Evolutionary conservation across 2,113 vertebrate species (phyloP).

Genomic region (Phrynosoma platyrhinos): DNA sequence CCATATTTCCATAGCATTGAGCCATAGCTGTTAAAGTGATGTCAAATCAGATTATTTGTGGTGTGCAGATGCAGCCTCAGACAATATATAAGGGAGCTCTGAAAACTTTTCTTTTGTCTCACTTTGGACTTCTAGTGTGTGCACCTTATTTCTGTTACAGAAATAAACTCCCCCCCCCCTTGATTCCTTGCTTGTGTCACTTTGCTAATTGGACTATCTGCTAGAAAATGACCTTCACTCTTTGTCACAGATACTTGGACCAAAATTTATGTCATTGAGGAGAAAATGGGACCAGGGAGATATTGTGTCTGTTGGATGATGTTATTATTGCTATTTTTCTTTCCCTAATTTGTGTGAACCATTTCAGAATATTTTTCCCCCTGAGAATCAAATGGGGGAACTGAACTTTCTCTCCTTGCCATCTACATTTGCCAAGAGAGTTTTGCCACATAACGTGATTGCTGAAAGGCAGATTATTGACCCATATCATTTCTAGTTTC

Average conservation of each 20-base stretch:
- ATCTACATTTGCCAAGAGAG: constrained; percentile 27
- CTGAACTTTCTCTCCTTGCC: constrained; percentile 38
- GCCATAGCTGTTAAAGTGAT: too few species aligned
- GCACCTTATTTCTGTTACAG: too few species aligned
- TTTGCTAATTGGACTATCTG: too few species aligned
- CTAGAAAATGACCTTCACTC: too few species aligned
- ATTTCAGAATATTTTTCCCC: constrained; percentile 9
- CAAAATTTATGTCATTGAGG: neutral
- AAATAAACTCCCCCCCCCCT: too few species aligned
- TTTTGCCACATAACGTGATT: neutral
- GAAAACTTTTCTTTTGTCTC: too few species aligned
- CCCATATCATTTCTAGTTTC: neutral
- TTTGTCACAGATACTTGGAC: neutral
- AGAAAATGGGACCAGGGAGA: neutral
- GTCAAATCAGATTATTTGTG: too few species aligned
- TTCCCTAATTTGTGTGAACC: neutral
- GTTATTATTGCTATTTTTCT: neutral
- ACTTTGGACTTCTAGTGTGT: too few species aligned
- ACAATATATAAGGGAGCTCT: too few species aligned
- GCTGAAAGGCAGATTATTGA: constrained; percentile 14
- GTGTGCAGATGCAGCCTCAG: too few species aligned
- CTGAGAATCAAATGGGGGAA: neutral
- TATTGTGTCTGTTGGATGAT: neutral
- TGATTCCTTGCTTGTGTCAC: too few species aligned
- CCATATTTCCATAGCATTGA: too few species aligned